A percentile compares a stretch with the other conserved stretches of the same genome.
These are phyloP conservation scores for Drosophila navojoa DNA, from an alignment of 1,140 invertebrate genomes.

Conservation along the genomic window DNA sequence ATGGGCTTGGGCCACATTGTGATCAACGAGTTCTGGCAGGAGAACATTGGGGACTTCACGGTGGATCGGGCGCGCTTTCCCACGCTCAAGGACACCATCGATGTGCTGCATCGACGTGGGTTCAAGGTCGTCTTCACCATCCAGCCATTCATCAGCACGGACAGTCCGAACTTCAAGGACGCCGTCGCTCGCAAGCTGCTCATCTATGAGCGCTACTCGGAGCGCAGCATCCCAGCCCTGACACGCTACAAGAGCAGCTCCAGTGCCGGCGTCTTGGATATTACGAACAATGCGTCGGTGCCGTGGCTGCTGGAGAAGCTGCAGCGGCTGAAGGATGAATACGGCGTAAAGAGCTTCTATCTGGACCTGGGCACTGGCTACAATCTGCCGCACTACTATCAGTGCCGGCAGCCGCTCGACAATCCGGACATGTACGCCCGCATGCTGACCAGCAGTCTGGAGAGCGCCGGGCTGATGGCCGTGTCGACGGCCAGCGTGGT, in stretches of 20 bases:
- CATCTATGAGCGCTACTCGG: constrained; percentile 89
- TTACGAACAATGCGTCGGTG: constrained; percentile 91
- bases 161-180: constrained; percentile 91
- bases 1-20: constrained; percentile 91
- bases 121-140: constrained; percentile 93
- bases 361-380: constrained; percentile 95
- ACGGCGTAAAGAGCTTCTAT: constrained; percentile 94
- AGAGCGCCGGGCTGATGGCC: constrained; percentile 90
- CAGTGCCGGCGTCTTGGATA: constrained; percentile 92
- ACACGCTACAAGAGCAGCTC: constrained; percentile 90
- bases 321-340: constrained; percentile 88
- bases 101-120: constrained; percentile 92
- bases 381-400: constrained; percentile 93
- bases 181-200: constrained; percentile 89
- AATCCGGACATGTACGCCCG: constrained; percentile 93
- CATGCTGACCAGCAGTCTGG: constrained; percentile 87
- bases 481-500: constrained; percentile 92
- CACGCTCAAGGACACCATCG: constrained; percentile 90
- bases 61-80: constrained; percentile 90
- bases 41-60: constrained; percentile 90
- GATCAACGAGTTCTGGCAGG: constrained; percentile 93
- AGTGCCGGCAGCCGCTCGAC: constrained; percentile 88
- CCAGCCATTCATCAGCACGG: constrained; percentile 94
- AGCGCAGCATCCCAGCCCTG: constrained; percentile 89
- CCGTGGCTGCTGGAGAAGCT: constrained; percentile 92